phyloP scores from a whole-genome alignment of 1,140 invertebrate genomes.

The Eubasilissa regina region DNA sequence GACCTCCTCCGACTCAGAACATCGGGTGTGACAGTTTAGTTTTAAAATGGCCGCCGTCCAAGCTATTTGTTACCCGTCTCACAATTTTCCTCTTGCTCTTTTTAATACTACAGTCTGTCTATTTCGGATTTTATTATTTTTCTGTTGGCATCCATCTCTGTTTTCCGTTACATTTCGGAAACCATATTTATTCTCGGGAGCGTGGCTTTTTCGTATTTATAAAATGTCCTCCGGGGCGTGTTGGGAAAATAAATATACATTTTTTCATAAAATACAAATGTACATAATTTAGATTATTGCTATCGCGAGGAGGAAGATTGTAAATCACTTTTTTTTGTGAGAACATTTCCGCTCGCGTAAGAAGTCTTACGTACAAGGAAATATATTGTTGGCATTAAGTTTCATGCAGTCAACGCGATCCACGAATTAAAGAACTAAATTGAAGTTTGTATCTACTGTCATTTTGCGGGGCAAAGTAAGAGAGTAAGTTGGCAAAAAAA shows the following conservation, averaged over 20 bases:
- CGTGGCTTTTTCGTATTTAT: conserved; percentile 16
- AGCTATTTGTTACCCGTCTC: conserved; percentile 57
- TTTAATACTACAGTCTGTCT: conserved; percentile 55
- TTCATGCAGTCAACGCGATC: no score
- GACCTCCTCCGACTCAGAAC: not conserved
- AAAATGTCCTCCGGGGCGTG: conserved; percentile 1
- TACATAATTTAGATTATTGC: conserved; percentile 42
- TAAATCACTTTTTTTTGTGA: conserved; percentile 21
- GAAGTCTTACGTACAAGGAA: conserved; percentile 18
- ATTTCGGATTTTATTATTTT: conserved; percentile 60
- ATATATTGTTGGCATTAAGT: conserved; percentile 18
- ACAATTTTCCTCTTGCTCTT: conserved; percentile 47
- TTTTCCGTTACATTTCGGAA: conserved; percentile 50
- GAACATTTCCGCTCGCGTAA: conserved; percentile 19
- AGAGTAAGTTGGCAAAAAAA: no score
- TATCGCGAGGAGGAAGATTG: conserved; percentile 30
- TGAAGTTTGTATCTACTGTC: no score
- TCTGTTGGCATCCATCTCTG: conserved; percentile 54
- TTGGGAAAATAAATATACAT: conserved; percentile 35
- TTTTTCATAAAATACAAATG: conserved; percentile 40
- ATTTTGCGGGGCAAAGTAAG: no score
- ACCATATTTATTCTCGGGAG: conserved; percentile 45
- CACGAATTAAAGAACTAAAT: no score
- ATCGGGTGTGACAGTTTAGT: conserved; percentile 50
- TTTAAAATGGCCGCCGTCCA: conserved; percentile 56